These are phyloP conservation scores for Willisornis vidua DNA, from an alignment of 2,113 vertebrate species.

Conservation along the genomic window DNA sequence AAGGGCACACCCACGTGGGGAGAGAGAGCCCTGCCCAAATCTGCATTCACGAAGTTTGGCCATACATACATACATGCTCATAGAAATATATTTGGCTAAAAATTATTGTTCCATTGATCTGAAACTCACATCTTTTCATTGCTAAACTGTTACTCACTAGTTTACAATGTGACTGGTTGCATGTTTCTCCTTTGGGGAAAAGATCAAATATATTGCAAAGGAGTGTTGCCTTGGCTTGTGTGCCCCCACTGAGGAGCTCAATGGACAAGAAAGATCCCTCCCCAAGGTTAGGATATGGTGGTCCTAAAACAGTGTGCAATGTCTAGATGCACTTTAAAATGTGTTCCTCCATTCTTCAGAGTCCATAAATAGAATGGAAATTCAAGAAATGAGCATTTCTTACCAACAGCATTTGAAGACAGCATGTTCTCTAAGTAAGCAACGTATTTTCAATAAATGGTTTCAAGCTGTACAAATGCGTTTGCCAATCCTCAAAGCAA, in stretches of 20 bases:
- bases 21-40: no score
- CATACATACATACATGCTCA: not conserved
- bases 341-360: not conserved
- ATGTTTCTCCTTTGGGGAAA: not conserved
- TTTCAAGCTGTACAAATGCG: slow-evolving; percentile 58
- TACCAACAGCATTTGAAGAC: slow-evolving; percentile 15
- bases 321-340: not conserved
- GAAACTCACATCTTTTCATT: not conserved
- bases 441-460: slow-evolving; percentile 54
- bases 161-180: not conserved
- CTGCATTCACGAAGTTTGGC: no score
- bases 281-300: not conserved
- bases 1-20: no score
- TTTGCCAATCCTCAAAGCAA: slow-evolving; percentile 54
- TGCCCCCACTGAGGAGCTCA: not conserved
- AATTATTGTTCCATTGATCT: not conserved
- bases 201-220: not conserved
- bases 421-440: slow-evolving; percentile 38
- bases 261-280: not conserved
- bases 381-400: slow-evolving; percentile 8
- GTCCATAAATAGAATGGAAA: not conserved
- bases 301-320: not conserved
- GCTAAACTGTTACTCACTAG: not conserved
- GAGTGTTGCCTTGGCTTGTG: not conserved
- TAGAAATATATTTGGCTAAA: not conserved